These are phyloP conservation scores for Thereva nobilitata DNA, from an alignment of 2,888 invertebrate genomes.

Conservation along the genomic window DNA sequence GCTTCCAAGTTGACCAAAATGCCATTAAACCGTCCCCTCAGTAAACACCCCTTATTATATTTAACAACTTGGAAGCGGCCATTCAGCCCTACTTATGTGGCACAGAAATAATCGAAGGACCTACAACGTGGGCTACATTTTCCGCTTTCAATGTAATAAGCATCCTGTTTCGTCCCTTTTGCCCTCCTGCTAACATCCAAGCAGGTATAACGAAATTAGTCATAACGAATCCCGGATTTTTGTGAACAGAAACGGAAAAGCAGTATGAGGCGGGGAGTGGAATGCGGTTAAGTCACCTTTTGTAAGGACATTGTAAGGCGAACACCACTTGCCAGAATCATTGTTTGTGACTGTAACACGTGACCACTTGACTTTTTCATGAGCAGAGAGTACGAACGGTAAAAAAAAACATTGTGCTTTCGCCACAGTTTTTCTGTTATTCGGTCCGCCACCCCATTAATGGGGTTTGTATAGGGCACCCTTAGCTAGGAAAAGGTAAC, in stretches of 20 bases:
- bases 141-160: constrained; percentile 29
- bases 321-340: constrained; percentile 4
- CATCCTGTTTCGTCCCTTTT: constrained; percentile 11
- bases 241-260: no score
- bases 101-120: constrained; percentile 20
- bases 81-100: constrained; percentile 22
- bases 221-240: not conserved
- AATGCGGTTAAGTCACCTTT: constrained; percentile 24
- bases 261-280: not conserved
- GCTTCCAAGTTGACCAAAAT: constrained; percentile 21
- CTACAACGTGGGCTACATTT: constrained; percentile 26
- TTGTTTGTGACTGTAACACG: constrained; percentile 39
- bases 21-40: constrained; percentile 30
- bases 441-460: constrained; percentile 34
- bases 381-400: constrained; percentile 6
- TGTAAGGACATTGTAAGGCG: constrained; percentile 21
- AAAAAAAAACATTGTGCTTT: constrained; percentile 4
- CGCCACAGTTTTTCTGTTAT: constrained; percentile 26
- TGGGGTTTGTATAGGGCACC: constrained; percentile 22
- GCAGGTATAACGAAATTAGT: constrained; percentile 34
- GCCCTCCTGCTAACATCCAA: not conserved
- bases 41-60: constrained; percentile 34
- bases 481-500: constrained; percentile 13
- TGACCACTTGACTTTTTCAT: constrained; percentile 40
- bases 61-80: constrained; percentile 29